phyloP scores from a whole-genome alignment of 2,888 invertebrate genomes.

The Oscheius sp. region DNA sequence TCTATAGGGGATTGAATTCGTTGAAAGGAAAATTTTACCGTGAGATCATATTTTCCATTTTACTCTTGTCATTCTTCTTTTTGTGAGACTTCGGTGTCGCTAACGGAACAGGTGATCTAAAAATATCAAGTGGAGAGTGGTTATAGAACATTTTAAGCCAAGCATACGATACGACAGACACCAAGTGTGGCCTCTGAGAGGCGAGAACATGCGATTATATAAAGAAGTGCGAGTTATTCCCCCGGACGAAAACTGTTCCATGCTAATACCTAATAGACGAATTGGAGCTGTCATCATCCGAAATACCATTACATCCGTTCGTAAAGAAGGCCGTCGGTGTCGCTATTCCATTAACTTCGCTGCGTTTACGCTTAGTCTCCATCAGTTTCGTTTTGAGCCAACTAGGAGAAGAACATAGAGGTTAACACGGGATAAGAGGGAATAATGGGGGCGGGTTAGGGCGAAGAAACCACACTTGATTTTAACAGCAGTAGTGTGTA shows the following conservation, averaged over 20 bases:
- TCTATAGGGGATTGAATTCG: not conserved
- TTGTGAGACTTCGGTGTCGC: not conserved
- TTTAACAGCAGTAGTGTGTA: not conserved
- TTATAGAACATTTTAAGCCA: not conserved
- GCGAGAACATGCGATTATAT: constrained; percentile 1
- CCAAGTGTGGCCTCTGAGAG: constrained; percentile 11
- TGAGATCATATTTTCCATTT: constrained; percentile 24
- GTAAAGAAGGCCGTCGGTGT: not conserved
- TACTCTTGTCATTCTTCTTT: constrained; percentile 1
- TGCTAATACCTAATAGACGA: constrained; percentile 29
- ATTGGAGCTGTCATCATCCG: constrained; percentile 29
- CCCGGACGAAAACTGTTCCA: not conserved
- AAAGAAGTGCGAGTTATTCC: not conserved
- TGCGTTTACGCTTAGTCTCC: constrained; percentile 1
- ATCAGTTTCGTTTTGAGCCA: constrained; percentile 29
- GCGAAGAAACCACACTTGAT: constrained; percentile 1
- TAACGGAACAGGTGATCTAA: constrained; percentile 1
- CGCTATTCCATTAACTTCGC: constrained; percentile 6
- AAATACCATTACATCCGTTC: constrained; percentile 16
- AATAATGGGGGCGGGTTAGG: not conserved
- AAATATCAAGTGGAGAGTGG: not conserved
- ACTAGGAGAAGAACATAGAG: too few species aligned
- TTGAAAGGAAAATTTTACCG: not conserved
- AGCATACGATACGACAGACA: not conserved
- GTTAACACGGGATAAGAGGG: not conserved